Evolutionary conservation across 2,113 vertebrate genomes (phyloP).

Genomic region (Entomyzon cyanotis): DNA sequence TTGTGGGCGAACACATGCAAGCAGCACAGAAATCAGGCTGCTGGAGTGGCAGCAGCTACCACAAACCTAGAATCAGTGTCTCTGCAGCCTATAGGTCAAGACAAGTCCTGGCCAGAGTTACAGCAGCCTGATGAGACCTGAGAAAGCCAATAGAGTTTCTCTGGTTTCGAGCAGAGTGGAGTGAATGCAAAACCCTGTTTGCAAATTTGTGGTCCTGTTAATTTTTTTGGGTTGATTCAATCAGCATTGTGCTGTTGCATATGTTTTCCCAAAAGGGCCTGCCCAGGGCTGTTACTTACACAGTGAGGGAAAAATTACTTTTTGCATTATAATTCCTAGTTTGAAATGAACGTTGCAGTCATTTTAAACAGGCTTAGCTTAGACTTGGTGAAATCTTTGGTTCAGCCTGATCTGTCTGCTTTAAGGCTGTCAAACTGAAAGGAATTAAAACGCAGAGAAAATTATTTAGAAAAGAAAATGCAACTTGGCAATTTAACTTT

Average conservation of each 20-base stretch:
- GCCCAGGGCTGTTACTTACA: not conserved
- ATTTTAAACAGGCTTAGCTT: not conserved
- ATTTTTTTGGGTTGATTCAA: not conserved
- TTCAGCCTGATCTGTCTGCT: not conserved
- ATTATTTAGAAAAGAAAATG: constrained; percentile 1
- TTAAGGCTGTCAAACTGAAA: constrained; percentile 8
- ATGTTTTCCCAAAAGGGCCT: not conserved
- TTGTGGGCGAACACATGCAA: not conserved
- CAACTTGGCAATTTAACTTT: constrained; percentile 14
- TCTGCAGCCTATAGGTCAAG: not conserved
- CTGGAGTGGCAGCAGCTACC: constrained; percentile 24
- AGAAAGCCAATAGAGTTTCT: not conserved
- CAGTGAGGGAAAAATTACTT: not conserved
- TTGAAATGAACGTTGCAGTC: not conserved
- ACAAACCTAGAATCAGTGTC: not conserved
- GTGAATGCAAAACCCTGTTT: constrained; percentile 3
- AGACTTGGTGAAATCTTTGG: not conserved
- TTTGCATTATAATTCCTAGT: not conserved
- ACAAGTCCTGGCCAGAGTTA: not conserved
- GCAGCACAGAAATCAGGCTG: not conserved
- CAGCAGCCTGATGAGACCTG: not conserved
- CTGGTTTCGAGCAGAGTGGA: not conserved
- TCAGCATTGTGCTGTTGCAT: not conserved
- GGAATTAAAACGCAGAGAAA: not conserved
- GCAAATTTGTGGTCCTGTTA: not conserved